Conservation (phyloP, 2,113 vertebrate genomes). For the Brachyhypopomus occidentalis region DNA sequence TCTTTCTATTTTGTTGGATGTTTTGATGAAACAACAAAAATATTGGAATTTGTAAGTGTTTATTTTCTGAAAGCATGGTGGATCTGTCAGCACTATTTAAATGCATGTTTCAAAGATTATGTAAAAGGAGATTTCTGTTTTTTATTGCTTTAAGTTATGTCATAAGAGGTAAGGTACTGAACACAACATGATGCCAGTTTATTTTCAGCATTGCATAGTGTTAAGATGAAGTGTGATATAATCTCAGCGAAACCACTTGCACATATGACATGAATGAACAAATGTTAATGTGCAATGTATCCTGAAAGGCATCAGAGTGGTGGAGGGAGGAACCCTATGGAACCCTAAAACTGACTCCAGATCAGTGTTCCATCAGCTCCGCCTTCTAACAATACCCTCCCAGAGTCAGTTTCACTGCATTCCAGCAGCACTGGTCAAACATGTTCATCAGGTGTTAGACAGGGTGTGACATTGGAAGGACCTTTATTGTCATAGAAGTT, state of each 20-base stretch:
- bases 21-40: no score
- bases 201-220: no score
- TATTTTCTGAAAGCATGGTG: no score
- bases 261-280: slow-evolving; percentile 7
- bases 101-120: no score
- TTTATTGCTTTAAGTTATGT: no score
- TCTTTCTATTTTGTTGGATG: no score
- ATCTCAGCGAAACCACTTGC: slow-evolving; percentile 8
- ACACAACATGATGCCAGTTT: no score
- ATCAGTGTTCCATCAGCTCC: not conserved
- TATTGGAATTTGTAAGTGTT: no score
- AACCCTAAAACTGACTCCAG: not conserved
- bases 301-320: not conserved
- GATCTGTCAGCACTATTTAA: no score
- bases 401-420: slow-evolving; percentile 42
- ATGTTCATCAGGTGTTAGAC: slow-evolving; percentile 60
- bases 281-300: not conserved
- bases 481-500: slow-evolving; percentile 20
- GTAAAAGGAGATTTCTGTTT: no score
- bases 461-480: slow-evolving; percentile 48
- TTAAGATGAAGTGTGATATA: not conserved
- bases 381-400: not conserved
- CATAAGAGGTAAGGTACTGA: no score
- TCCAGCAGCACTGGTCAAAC: slow-evolving; percentile 69
- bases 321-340: not conserved